These are phyloP conservation scores for Parthenolecanium corni DNA, from an alignment of 2,888 invertebrate genomes.

Conservation along the genomic window DNA sequence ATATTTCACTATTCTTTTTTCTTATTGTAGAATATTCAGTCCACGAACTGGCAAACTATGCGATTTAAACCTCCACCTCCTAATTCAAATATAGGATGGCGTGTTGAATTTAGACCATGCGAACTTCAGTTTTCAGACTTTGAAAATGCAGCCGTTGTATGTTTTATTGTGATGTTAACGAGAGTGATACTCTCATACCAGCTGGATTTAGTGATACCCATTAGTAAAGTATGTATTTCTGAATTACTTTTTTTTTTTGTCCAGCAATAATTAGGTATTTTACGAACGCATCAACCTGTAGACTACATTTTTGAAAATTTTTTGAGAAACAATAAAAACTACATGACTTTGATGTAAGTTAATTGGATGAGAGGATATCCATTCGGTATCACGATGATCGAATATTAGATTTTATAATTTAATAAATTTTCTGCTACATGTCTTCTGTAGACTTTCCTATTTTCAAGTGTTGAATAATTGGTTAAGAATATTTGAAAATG, in stretches of 20 bases:
- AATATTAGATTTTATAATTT: no score
- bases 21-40: constrained; percentile 76
- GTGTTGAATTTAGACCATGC: constrained; percentile 98
- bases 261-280: not conserved
- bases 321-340: no score
- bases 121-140: constrained; percentile 98
- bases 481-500: no score
- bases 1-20: not conserved
- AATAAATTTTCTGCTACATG: no score
- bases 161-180: constrained; percentile 93
- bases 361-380: no score
- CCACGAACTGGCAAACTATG: constrained; percentile 99
- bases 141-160: constrained; percentile 97
- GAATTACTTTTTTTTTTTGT: no score
- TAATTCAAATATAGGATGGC: constrained; percentile 93
- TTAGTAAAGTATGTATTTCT: constrained; percentile 62
- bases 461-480: no score
- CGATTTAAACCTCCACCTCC: constrained; percentile 97
- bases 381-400: no score
- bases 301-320: not conserved
- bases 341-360: no score
- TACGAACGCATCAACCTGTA: not conserved
- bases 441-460: no score
- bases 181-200: constrained; percentile 93
- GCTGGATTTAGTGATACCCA: constrained; percentile 91